Base-by-base conservation (phyloP, 2,797 vertebrate species). In the Neosilurus hyrtlii region DNA sequence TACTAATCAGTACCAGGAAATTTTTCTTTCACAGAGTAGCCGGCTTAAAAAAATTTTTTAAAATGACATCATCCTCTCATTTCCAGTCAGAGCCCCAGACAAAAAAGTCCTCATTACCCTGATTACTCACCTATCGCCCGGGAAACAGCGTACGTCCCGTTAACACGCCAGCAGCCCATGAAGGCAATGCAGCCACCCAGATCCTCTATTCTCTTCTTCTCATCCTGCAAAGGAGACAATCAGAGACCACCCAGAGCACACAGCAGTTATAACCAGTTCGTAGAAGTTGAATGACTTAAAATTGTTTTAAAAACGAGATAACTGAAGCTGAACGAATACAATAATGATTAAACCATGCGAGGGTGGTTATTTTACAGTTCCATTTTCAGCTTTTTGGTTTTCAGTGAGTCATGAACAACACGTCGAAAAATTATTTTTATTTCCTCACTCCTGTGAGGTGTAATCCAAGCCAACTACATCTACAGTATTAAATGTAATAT, bases 121-220 rank as follows among this genome's bases (percentile, higher is more conserved):
- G 59, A 51, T 84, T 82, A 81, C 95, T 96, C 87, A 99, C 98
- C 98, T 6, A 99, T 98, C 22, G 98, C 97, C 91, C 98, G 95
- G 88, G 98, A 99, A 67, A 99, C 97, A 0, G 97, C 97, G 61
- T 99, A 94, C 35, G 97, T 98, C 22, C 97, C 97, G 37, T 99
- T 99, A 80, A 99, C 98, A 22, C 98, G 86, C 98, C 98, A 99
- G 90, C 97, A 99, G 71, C 98, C 98, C 95, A 96, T 95, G 87
- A 96, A 96, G 11, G 96, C 95, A 62, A 99, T 93, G 26, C 96
- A 99, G 76, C 98, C 98, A 0, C 97, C 98, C 43, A 99, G 92
- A 0, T 95, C 93, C 89, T 99, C 97, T 35, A 99, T 97, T 77
- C 98, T 95, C 62, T 94, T 92, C 87, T 93, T 96, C 89, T 99